Conservation (phyloP, 1,140 invertebrate species). For the Camponotus floridanus region DNA sequence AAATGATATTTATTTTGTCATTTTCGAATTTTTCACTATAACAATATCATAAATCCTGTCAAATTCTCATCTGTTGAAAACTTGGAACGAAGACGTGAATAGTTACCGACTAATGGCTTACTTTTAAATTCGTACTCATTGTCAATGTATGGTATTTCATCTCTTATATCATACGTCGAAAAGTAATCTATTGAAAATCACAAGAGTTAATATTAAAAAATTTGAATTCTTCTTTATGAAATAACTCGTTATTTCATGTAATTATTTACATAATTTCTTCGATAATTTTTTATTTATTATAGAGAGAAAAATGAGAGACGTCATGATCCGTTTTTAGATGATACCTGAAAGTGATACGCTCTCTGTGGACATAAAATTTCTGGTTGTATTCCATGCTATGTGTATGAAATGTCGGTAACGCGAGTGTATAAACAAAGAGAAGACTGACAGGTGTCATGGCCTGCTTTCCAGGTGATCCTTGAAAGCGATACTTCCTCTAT, state of each 20-base stretch:
- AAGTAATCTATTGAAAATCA: constrained; percentile 27
- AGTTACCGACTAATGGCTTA: constrained; percentile 7
- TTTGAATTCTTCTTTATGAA: background rate
- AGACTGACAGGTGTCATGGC: too few species aligned
- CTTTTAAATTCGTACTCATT: background rate
- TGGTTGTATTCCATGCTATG: too few species aligned
- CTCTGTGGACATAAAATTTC: too few species aligned
- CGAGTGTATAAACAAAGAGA: too few species aligned
- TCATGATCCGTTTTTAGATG: too few species aligned
- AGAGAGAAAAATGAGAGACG: too few species aligned
- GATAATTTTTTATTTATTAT: background rate
- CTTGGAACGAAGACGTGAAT: background rate
- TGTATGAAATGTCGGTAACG: too few species aligned
- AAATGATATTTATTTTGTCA: constrained; percentile 6
- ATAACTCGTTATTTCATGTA: background rate
- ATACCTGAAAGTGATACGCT: too few species aligned
- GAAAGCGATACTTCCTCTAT: too few species aligned
- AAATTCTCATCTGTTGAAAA: constrained; percentile 18
- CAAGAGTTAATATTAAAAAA: background rate
- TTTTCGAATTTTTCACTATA: background rate
- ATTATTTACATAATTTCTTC: background rate
- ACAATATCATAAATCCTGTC: background rate
- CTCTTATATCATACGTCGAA: constrained; percentile 11
- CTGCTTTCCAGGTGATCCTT: too few species aligned
- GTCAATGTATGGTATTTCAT: background rate